phyloP scores from a whole-genome alignment of 2,888 invertebrate species.

The Oxyscelio sp. region DNA sequence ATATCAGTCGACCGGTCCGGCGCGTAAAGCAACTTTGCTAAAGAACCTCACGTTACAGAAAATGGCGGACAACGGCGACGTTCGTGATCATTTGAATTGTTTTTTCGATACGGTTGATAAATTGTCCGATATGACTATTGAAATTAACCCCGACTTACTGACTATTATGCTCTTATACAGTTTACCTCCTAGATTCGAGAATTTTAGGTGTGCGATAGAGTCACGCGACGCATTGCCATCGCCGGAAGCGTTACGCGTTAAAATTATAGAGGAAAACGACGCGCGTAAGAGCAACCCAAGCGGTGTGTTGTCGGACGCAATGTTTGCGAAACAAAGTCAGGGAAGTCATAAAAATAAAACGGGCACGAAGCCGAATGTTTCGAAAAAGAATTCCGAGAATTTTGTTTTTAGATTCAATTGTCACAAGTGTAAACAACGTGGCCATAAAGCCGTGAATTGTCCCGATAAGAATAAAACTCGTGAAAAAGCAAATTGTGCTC shows the following conservation, averaged over 20 bases:
- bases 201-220: background rate
- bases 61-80: background rate
- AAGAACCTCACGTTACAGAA: background rate
- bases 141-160: background rate
- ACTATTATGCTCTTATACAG: background rate
- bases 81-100: background rate
- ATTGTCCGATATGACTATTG: background rate
- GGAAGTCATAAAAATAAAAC: background rate
- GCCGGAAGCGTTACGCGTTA: background rate
- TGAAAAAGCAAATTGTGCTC: background rate
- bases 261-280: no score
- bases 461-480: background rate
- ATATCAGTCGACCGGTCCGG: no score
- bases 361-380: background rate
- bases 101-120: background rate
- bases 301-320: background rate
- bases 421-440: background rate
- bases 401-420: conserved; percentile 3
- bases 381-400: background rate
- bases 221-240: background rate
- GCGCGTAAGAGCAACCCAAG: background rate
- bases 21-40: background rate
- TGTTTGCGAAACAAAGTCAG: background rate
- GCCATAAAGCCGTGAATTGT: background rate
- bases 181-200: no score